Conservation (phyloP, 2,888 invertebrate species). For the Drosophila kambysellisi region DNA sequence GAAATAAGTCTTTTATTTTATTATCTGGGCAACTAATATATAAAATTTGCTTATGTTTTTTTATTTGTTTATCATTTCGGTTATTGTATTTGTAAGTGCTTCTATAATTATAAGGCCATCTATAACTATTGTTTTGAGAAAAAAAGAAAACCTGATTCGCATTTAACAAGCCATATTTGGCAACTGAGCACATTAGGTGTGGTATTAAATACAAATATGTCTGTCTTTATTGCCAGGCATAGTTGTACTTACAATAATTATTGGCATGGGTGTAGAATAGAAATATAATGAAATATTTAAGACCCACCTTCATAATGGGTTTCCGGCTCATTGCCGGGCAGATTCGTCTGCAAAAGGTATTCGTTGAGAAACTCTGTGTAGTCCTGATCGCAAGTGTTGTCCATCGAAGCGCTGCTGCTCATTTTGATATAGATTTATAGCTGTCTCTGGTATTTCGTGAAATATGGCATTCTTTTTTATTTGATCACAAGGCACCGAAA, state of each 20-base stretch:
- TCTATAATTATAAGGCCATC: neutral
- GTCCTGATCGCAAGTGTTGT: constrained; percentile 83
- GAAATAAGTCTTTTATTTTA: neutral
- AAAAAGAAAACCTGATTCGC: constrained; percentile 8
- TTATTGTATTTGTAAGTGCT: neutral
- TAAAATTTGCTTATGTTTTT: neutral
- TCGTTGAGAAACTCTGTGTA: constrained; percentile 84
- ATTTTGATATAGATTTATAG: constrained; percentile 60
- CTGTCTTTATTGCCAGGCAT: constrained; percentile 1
- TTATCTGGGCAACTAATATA: neutral
- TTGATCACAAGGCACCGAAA: constrained; percentile 44
- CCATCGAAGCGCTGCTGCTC: constrained; percentile 81
- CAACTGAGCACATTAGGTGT: constrained; percentile 1
- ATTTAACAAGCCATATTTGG: constrained; percentile 7
- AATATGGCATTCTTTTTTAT: constrained; percentile 59
- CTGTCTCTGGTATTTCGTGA: constrained; percentile 24
- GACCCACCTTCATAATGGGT: constrained; percentile 83
- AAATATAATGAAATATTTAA: neutral
- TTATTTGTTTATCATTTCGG: neutral
- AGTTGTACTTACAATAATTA: constrained; percentile 2
- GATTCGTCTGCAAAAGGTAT: constrained; percentile 83
- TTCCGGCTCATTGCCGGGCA: constrained; percentile 82
- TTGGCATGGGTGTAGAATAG: neutral
- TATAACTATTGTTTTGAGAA: neutral
- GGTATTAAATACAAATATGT: constrained; percentile 1